These are phyloP conservation scores for Acropternis orthonyx DNA, from an alignment of 2,797 vertebrate species.

Conservation along the genomic window DNA sequence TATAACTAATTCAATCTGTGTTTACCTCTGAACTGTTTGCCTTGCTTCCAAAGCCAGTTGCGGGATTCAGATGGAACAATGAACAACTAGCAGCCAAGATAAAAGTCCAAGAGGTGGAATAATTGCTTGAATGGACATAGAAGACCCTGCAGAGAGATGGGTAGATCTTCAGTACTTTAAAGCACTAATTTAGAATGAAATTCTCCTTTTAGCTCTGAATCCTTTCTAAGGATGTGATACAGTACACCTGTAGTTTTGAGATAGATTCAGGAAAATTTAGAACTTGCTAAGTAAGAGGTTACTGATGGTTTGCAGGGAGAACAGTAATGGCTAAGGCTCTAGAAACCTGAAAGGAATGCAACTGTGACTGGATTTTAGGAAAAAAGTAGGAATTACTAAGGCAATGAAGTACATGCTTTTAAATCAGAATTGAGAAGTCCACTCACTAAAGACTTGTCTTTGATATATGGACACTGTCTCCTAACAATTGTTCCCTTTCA, in stretches of 20 bases:
- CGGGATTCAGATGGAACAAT: not conserved
- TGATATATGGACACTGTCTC: slow-evolving; percentile 54
- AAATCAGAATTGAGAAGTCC: slow-evolving; percentile 44
- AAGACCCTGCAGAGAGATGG: not conserved
- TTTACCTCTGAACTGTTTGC: not conserved
- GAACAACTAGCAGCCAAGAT: not conserved
- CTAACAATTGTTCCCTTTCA: slow-evolving; percentile 11
- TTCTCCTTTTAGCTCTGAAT: not conserved
- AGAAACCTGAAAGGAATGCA: not conserved
- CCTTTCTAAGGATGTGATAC: not conserved
- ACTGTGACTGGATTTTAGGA: not conserved
- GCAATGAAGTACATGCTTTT: not conserved
- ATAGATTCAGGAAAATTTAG: slow-evolving; percentile 20
- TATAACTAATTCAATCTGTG: not conserved
- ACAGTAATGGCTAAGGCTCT: not conserved
- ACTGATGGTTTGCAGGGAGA: not conserved
- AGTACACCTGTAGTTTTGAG: slow-evolving; percentile 11
- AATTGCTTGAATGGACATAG: not conserved
- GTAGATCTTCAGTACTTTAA: not conserved
- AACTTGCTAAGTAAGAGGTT: slow-evolving; percentile 26
- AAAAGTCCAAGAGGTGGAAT: not conserved
- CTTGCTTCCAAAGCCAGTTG: not conserved
- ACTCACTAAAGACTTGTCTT: slow-evolving; percentile 25
- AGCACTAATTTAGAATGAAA: slow-evolving; percentile 11
- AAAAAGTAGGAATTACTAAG: slow-evolving; percentile 28